Evolutionary conservation across 2,113 vertebrate genomes (phyloP).

Genomic region (Arenaria interpres): DNA sequence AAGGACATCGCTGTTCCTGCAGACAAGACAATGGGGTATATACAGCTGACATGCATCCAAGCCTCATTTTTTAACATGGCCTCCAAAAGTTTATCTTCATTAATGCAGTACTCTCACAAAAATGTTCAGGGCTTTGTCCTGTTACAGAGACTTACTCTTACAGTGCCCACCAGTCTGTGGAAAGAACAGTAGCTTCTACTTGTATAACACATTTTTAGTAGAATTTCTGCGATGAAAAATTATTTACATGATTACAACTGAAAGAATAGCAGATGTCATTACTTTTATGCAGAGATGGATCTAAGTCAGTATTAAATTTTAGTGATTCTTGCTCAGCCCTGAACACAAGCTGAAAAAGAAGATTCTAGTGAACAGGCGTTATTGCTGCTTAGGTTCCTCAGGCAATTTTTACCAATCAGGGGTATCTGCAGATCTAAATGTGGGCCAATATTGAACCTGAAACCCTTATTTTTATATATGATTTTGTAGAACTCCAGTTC

Average conservation of each 20-base stretch:
- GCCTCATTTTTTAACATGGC: background rate
- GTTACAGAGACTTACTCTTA: background rate
- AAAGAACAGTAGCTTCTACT: background rate
- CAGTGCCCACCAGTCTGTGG: background rate
- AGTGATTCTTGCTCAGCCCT: background rate
- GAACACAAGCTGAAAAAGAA: background rate
- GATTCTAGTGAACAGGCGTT: background rate
- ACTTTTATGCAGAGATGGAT: background rate
- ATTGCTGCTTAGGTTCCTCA: background rate
- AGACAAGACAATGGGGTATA: background rate
- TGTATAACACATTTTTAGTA: background rate
- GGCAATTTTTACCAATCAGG: background rate
- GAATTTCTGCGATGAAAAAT: background rate
- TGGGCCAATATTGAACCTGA: background rate
- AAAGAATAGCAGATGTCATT: conserved; percentile 3
- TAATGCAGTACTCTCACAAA: background rate
- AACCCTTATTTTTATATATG: background rate
- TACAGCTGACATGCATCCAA: background rate
- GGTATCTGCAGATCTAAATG: background rate
- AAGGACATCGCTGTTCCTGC: background rate
- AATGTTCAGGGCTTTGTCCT: background rate
- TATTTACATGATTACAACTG: background rate
- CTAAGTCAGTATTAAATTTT: background rate
- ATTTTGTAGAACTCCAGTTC: background rate
- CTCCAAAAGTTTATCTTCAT: background rate